Evolutionary conservation across 2,888 invertebrate species (phyloP), one percentile per base, ranked within the genome.

Genomic region (Atethmia centrago): DNA sequence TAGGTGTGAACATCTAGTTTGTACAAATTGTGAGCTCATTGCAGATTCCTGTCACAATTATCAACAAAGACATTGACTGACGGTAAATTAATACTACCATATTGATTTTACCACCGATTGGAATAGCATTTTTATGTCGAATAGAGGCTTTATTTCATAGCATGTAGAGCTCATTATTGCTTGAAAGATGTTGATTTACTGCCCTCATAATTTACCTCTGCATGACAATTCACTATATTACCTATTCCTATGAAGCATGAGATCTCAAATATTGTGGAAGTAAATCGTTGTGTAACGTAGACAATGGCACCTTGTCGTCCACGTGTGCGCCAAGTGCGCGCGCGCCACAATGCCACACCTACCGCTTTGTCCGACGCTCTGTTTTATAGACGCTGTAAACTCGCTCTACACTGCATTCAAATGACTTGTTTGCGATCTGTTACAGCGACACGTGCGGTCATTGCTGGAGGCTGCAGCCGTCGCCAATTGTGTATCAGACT

Each of bases 261-360:
- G 65, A 79, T 74, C 65, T 65, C 75, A 67, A 76, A 65, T 83
- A 14, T 56, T 47, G 19, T n/a, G 36, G 78, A 77, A 67, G 47
- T 67, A 75, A 79, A 81, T 47, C 3, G 85, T 88, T 77, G 81
- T 71, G 72, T 83, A 81, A 82, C 45, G n/a, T 73, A 90, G 90
- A 93, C 92, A 94, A 94, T 92, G 86, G 88, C 89, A 92, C 92
- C 91, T 92, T 87, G 87, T 86, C 7, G 67, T 80, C 78, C 92
- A 92, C 93, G 93, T 93, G 93, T 88, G 87, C 63, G 83, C 85
- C 93, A 93, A 93, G 93, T 94, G 94, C 84, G 86, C 84, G 71
- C 69, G 79, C 75, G 31, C 51, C 77, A 79, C 80, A 81, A 79
- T 82, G 69, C 82, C 84, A 79, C 89, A 88, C 88, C 88, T 89